Base-by-base conservation (phyloP, 2,888 invertebrate genomes). In the Mellilla xanthometata region DNA sequence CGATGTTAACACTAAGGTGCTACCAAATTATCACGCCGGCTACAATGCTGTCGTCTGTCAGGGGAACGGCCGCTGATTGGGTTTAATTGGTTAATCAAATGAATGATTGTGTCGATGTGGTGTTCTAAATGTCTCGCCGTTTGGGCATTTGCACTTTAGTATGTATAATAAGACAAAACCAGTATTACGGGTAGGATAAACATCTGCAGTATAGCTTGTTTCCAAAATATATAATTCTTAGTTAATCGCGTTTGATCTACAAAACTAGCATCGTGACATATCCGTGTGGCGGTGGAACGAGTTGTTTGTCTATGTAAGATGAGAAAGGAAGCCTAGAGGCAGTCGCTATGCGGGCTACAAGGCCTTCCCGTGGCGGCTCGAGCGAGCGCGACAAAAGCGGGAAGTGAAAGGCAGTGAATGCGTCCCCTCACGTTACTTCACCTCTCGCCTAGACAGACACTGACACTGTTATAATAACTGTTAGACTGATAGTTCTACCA, bases 331-430 rank as follows among this genome's bases (percentile, higher is more conserved):
- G 76, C 68, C 75, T 75, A 77, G 72, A 81, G 80, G 83, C 74
- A 72, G 71, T 73, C 76, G 74, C 73, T 61, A 66, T 71, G 73
- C 76, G 67, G 74, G 73, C 62, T 65, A 81, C 88, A 88, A 89
- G 88, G 88, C 83, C 81, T 82, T 84, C 81, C 81, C 49, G 48
- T 28, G 81, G 68, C 65, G 81, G 77, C 75, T 78, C 81, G 75
- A 81, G 78, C 79, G 79, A 72, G 72, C 72, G 75, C 76, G 79
- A 87, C 85, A 88, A 87, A 86, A 87, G 83, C 84, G 85, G 89
- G 89, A 88, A 89, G 89, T 89, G 89, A 89, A 89, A 89, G 88
- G 89, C 81, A 80, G 87, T 81, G 87, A 88, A 87, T 84, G 85
- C 78, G 84, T 81, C 78, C 83, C 82, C 76, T 79, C 76, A 72